phyloP scores from a whole-genome alignment of 2,888 invertebrate genomes.

The Mactromeris polynyma region DNA sequence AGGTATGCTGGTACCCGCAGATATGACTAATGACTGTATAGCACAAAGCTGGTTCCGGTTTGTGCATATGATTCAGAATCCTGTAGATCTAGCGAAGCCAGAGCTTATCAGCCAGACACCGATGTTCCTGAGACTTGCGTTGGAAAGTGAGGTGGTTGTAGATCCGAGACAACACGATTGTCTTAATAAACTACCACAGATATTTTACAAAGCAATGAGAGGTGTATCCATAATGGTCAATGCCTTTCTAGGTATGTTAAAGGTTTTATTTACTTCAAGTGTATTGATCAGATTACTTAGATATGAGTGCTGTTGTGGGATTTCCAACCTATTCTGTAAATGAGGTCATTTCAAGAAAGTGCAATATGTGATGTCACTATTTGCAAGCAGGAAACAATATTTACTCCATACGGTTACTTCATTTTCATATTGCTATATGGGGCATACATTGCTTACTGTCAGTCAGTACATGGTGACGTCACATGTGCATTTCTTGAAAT shows the following conservation, averaged over 20 bases:
- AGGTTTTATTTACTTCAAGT: too few species aligned
- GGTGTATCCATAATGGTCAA: constrained; percentile 97
- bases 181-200: constrained; percentile 91
- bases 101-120: constrained; percentile 90
- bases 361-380: too few species aligned
- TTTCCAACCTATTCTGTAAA: too few species aligned
- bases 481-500: too few species aligned
- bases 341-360: too few species aligned
- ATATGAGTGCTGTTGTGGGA: too few species aligned
- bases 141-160: constrained; percentile 91
- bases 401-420: too few species aligned
- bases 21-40: constrained; percentile 94
- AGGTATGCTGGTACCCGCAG: constrained; percentile 92
- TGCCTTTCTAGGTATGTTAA: constrained; percentile 94
- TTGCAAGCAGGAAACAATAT: too few species aligned
- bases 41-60: constrained; percentile 98
- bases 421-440: too few species aligned
- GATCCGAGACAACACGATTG: constrained; percentile 95
- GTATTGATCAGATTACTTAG: too few species aligned
- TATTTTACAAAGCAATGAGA: constrained; percentile 97
- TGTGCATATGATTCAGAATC: constrained; percentile 97
- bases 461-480: too few species aligned
- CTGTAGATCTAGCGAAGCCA: constrained; percentile 91
- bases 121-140: constrained; percentile 93
- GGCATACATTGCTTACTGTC: too few species aligned